Conservation (phyloP, 2,797 vertebrate species). For the Chiloscyllium punctatum region DNA sequence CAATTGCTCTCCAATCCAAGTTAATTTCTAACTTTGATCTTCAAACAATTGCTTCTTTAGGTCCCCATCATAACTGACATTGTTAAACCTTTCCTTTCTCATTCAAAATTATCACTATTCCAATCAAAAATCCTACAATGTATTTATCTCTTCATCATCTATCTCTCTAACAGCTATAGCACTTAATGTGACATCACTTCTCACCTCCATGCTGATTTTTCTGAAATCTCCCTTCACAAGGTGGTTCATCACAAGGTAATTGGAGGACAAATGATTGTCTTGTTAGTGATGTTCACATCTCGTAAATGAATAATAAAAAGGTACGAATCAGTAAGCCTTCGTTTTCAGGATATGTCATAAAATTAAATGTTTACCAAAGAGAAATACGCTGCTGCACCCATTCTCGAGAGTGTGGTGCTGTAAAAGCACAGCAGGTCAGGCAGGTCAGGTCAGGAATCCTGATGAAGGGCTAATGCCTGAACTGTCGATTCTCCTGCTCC, state of each 20-base stretch:
- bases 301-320: too few species aligned
- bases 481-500: too few species aligned
- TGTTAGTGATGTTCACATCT: too few species aligned
- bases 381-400: neutral
- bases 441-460: too few species aligned
- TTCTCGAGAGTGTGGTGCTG: too few species aligned
- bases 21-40: neutral
- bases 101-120: neutral
- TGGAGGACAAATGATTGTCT: too few species aligned
- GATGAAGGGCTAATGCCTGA: too few species aligned
- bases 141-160: neutral
- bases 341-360: neutral
- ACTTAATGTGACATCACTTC: neutral
- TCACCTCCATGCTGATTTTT: neutral
- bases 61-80: neutral
- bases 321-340: neutral
- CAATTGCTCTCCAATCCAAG: neutral
- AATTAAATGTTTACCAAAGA: constrained; percentile 9
- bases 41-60: neutral
- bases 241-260: too few species aligned
- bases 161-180: neutral
- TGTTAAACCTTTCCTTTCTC: neutral
- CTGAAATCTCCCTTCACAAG: neutral
- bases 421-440: too few species aligned
- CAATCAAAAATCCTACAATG: neutral